Evolutionary conservation across 2,113 vertebrate genomes (phyloP), one percentile per base, ranked within the genome.

Genomic region (Phocoena phocoena): DNA sequence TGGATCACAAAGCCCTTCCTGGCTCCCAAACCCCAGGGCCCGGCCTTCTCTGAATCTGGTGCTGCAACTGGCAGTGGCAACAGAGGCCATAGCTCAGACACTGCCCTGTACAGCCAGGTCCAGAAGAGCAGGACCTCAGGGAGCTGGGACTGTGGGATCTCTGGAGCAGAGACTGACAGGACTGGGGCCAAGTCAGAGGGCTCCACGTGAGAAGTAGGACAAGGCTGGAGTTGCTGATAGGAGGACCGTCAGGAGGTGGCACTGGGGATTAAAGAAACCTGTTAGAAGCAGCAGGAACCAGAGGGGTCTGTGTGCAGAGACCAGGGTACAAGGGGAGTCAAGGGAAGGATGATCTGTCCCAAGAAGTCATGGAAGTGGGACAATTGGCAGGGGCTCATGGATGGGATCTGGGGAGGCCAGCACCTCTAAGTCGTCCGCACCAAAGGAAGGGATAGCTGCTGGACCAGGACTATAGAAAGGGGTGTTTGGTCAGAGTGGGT

Each of bases 101-200:
- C 74, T 50, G 74, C 98, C 53, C 67, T 99, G 21, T 99, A 99
- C 96, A 99, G 99, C 98, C 98, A 96, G 95, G 99, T 99, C 79
- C 98, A 98, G 33, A 99, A 99, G 96, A 97, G 67, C 1, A 58
- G 90, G 12, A 2, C 90, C 25, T 76, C 71, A 18, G 83, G 91
- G 96, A 88, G 58, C 96, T 96, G 88, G 98, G 98, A 93, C 96
- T 98, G 83, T 87, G 97, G 81, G 38, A 33, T 94, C 20, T 62
- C 98, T 50, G 91, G 33, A 53, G 55, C 33, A 50, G 97, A 28
- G 41, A 68, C 36, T 50, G 44, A 85, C 7, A 63, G 74, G 70
- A 80, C 77, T 6, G 88, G 88, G 36, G 74, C 94, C 90, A 97
- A 97, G 90, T 95, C 96, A 8, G 96, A 95, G 71, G 90, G 70